Base-by-base conservation (phyloP, 2,113 vertebrate genomes). In the Chaetops frenatus region DNA sequence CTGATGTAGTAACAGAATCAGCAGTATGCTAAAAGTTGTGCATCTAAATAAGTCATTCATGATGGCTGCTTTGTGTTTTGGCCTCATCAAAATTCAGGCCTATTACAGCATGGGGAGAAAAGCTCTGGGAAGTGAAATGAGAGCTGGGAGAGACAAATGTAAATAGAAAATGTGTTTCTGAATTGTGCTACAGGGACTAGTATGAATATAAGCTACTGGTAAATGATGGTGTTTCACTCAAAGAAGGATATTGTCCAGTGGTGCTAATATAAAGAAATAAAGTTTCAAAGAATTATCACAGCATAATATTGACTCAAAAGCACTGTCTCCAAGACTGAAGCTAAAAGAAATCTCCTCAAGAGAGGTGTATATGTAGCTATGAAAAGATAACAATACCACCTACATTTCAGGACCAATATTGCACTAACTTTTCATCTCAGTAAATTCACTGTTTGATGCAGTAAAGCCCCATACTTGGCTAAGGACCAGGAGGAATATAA, bases 81-180 rank as follows among this genome's bases (percentile, higher is more conserved):
- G 44, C 67, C 87, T 96, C 94, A 96, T 92, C 77, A 97, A 97
- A 97, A 95, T 76, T 78, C 91, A 86, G 91, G 25, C 89, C 80
- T 94, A 83, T 64, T 65, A 82, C 28, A 93, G 89, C 90, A 85
- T 42, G 51, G 82, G 94, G 90, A 92, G 80, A 92, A 96, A 92
- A 80, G 48, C 64, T 65, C 60, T 94, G 61, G 92, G 86, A 90
- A 95, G 38, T 56, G 77, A 92, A 94, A 91, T 77, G 45, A 96
- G 88, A 95, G 86, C 38, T 91, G 74, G 56, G 74, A 90, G 74
- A 95, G 67, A 91, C 81, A 92, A 91, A 82, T 77, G 85, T 92
- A 96, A 96, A 95, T 73, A 94, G 89, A 92, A 92, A 92, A 92
- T 81, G 61, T 73, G 71, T 88, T 92, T 92, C 90, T 81, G 76